Conservation (phyloP, 2,113 vertebrate species). For the Patagioenas fasciata region DNA sequence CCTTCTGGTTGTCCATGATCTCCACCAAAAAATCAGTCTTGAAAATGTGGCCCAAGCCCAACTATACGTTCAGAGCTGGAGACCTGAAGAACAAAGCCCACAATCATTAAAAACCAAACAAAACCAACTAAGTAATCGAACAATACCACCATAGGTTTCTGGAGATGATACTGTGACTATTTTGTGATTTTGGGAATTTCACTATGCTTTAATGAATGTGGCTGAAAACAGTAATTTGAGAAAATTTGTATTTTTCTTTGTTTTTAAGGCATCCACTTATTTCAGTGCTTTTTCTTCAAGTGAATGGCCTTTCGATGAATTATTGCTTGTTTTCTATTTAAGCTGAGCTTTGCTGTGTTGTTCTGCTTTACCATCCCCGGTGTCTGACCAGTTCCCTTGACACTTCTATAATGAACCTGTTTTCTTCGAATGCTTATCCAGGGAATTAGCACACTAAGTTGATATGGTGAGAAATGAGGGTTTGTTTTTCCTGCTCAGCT, state of each 20-base stretch:
- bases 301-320: slow-evolving; percentile 6
- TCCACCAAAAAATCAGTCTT: not conserved
- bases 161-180: not conserved
- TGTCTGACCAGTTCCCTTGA: not conserved
- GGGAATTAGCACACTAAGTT: not conserved
- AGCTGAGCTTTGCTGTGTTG: not conserved
- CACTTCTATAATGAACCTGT: not conserved
- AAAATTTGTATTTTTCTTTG: not conserved
- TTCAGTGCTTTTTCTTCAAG: not conserved
- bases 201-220: not conserved
- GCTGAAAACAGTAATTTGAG: not conserved
- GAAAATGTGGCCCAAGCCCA: not conserved
- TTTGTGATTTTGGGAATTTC: not conserved
- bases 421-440: not conserved
- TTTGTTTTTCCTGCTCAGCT: not conserved
- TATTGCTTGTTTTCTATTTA: not conserved
- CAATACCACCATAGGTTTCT: not conserved
- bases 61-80: not conserved
- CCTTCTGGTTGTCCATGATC: not conserved
- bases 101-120: not conserved
- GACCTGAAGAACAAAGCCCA: not conserved
- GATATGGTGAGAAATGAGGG: not conserved
- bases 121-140: not conserved
- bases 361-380: not conserved
- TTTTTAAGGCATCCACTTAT: not conserved